phyloP scores from a whole-genome alignment of 2,113 vertebrate species.

The Muscicapa adusta region DNA sequence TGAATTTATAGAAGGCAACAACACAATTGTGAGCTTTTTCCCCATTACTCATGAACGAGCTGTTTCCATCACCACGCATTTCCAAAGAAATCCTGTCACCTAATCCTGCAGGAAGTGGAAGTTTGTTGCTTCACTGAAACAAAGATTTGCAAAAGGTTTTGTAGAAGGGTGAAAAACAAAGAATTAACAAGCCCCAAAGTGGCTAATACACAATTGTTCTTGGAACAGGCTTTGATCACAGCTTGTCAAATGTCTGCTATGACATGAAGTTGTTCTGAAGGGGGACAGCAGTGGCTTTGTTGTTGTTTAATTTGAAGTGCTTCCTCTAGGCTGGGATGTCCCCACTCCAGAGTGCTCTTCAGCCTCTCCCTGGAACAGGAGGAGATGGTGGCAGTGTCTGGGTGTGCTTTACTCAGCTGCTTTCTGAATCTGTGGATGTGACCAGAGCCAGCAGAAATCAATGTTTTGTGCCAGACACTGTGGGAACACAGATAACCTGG shows the following conservation, averaged over 20 bases:
- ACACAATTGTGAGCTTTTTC: neutral
- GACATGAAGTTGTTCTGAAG: neutral
- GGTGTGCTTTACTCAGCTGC: neutral
- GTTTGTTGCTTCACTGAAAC: neutral
- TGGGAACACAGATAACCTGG: neutral
- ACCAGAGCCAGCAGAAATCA: neutral
- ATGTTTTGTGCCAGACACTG: neutral
- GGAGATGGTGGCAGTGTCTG: neutral
- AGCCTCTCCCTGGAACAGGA: neutral
- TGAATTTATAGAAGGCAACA: neutral
- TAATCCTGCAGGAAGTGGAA: slow-evolving; percentile 29
- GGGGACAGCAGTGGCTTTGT: neutral
- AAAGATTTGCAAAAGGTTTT: neutral
- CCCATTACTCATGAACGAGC: neutral
- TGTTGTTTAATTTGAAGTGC: neutral
- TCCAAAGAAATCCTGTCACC: slow-evolving; percentile 47
- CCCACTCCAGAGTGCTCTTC: neutral
- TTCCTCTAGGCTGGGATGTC: neutral
- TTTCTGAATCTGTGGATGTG: fast-evolving
- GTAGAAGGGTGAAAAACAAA: neutral
- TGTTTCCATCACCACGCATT: slow-evolving; percentile 49
- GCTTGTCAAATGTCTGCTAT: neutral
- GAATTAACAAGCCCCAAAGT: neutral
- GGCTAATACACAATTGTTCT: neutral
- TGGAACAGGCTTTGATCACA: neutral